These are phyloP conservation scores for Hypotaenidia philippensis DNA, from an alignment of 2,797 vertebrate species.

Conservation along the genomic window DNA sequence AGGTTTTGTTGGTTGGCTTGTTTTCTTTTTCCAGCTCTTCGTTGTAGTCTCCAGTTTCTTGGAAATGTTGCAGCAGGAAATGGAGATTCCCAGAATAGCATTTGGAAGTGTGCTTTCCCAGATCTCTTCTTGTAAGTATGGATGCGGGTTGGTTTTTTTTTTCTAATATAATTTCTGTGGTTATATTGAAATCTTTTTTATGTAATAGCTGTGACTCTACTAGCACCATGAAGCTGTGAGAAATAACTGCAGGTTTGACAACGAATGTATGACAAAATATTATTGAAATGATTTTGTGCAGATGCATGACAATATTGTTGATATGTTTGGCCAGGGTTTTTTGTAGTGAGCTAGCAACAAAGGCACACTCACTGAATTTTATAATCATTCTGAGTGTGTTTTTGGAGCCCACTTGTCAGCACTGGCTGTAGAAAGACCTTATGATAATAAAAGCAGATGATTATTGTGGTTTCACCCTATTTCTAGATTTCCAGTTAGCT, in stretches of 20 bases:
- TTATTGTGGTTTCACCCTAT: neutral
- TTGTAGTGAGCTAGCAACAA: neutral
- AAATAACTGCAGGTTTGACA: neutral
- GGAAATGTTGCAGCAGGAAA: constrained; percentile 85
- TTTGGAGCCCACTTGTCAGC: neutral
- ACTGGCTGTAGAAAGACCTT: neutral
- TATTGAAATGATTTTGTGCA: neutral
- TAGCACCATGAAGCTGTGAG: neutral
- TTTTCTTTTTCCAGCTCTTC: constrained; percentile 73
- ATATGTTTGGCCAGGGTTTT: neutral
- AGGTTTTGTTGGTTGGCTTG: neutral
- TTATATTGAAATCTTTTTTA: neutral
- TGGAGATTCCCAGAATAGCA: constrained; percentile 76
- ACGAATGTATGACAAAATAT: neutral
- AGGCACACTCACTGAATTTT: neutral
- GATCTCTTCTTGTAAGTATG: constrained; percentile 84
- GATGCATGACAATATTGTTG: neutral
- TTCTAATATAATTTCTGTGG: constrained; percentile 2
- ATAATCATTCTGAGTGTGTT: neutral
- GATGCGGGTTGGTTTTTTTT: neutral
- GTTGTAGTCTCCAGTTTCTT: constrained; percentile 85
- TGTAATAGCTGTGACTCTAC: neutral
- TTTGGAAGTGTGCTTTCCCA: constrained; percentile 84
- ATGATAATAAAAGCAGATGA: neutral
- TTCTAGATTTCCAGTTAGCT: neutral